These are phyloP conservation scores for Erebia palarica DNA, from an alignment of 2,888 invertebrate species.

Conservation along the genomic window DNA sequence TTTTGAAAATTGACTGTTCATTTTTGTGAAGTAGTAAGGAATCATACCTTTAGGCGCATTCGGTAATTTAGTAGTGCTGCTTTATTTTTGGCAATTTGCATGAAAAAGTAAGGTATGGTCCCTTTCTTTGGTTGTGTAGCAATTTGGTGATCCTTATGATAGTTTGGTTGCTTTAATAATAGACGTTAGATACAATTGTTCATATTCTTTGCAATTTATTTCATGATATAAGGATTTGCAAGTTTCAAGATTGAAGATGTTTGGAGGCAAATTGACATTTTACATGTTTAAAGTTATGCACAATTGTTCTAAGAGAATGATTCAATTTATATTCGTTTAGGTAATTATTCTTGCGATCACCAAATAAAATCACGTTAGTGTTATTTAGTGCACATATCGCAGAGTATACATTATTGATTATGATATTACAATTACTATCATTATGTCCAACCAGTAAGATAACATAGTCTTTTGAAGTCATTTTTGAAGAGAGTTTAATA, in stretches of 20 bases:
- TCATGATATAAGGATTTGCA: not conserved
- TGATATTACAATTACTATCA: not conserved
- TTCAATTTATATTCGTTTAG: not conserved
- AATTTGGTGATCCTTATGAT: too few relatives aligned
- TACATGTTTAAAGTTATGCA: not conserved
- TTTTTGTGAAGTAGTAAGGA: too few relatives aligned
- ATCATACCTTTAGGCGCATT: too few relatives aligned
- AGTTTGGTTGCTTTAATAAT: not conserved
- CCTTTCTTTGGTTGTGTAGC: too few relatives aligned
- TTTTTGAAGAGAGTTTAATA: not conserved
- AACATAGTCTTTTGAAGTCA: constrained; percentile 7
- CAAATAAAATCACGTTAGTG: not conserved
- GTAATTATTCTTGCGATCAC: not conserved
- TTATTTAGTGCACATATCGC: not conserved
- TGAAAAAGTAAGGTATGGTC: too few relatives aligned
- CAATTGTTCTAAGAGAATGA: not conserved
- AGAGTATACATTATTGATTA: not conserved
- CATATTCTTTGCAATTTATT: not conserved
- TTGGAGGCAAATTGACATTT: not conserved
- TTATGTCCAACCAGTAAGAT: not conserved
- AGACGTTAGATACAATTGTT: not conserved
- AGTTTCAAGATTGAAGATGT: not conserved
- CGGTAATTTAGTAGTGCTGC: too few relatives aligned
- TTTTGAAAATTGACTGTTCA: too few relatives aligned
- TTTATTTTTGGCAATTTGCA: too few relatives aligned